Percentiles rank a stretch among this genome's conserved stretches.
Evolutionary conservation across 92 coral and sea anemone genomes (phyloP).

Genomic region (Porites divaricata): DNA sequence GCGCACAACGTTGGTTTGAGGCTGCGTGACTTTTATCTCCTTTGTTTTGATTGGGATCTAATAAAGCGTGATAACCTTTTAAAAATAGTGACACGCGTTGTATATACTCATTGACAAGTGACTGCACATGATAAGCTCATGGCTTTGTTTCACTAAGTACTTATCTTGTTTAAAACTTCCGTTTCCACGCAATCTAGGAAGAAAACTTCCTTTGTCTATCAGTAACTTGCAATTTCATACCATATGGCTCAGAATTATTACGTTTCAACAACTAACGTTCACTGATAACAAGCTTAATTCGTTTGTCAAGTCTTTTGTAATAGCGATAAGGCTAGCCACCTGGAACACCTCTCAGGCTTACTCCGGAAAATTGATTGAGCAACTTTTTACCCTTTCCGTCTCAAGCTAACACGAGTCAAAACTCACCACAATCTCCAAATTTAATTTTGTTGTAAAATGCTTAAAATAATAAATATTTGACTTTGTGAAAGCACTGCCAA

Average conservation of each 20-base stretch:
- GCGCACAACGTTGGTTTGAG: no score
- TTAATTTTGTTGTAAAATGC: no score
- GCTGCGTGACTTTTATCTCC: slow-evolving; percentile 9
- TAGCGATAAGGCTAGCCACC: not conserved
- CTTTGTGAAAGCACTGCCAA: no score
- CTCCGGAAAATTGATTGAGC: no score
- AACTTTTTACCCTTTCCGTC: no score
- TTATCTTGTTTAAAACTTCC: slow-evolving; percentile 10
- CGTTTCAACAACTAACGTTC: not conserved
- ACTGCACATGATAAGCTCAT: not conserved
- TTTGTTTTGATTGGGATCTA: not conserved
- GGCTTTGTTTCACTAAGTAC: not conserved
- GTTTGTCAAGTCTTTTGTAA: not conserved
- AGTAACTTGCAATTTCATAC: not conserved
- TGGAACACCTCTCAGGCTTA: not conserved
- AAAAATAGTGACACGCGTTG: not conserved
- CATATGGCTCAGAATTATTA: not conserved
- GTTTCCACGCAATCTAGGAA: slow-evolving; percentile 22
- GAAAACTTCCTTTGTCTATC: not conserved
- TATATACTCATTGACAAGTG: not conserved
- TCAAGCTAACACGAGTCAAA: no score
- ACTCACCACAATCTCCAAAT: no score
- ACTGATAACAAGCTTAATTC: not conserved
- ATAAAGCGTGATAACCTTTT: slow-evolving; percentile 5
- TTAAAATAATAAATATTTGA: no score